Evolutionary conservation across 2,888 invertebrate genomes (phyloP).

Genomic region (Drosophila mayaguana): DNA sequence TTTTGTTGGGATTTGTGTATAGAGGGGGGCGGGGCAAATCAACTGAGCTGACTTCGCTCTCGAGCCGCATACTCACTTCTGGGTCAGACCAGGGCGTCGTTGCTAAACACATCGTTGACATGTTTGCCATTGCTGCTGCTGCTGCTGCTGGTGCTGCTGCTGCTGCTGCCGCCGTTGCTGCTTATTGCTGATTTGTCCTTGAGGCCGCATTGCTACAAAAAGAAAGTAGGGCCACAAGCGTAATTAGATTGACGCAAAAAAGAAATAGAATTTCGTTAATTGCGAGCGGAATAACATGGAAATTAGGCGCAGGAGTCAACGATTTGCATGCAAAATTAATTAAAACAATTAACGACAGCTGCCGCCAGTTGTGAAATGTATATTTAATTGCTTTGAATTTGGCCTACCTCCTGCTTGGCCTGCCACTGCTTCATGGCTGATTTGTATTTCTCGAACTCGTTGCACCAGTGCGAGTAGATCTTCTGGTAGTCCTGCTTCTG

Average conservation of each 20-base stretch:
- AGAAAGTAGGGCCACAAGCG: conserved; percentile 14
- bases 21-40: not conserved
- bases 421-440: conserved; percentile 98
- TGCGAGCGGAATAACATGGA: conserved; percentile 62
- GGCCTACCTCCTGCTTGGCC: conserved; percentile 92
- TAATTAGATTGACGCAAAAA: conserved; percentile 40
- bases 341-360: conserved; percentile 81
- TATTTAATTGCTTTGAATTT: conserved; percentile 42
- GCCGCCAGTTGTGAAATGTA: conserved; percentile 30
- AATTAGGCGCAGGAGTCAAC: conserved; percentile 43
- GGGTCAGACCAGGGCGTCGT: conserved; percentile 84
- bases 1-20: conserved; percentile 1
- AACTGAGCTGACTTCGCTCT: conserved; percentile 5
- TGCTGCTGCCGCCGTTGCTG: conserved; percentile 26
- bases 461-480: conserved; percentile 99
- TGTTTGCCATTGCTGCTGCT: conserved; percentile 76
- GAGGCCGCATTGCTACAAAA: conserved; percentile 83
- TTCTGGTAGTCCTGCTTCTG: conserved; percentile 97
- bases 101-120: conserved; percentile 85
- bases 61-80: conserved; percentile 78
- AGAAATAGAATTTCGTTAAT: conserved; percentile 58
- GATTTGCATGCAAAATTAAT: conserved; percentile 79
- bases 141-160: conserved; percentile 27
- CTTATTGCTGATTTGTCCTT: conserved; percentile 79
- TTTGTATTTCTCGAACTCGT: conserved; percentile 99